A percentile compares a stretch with the other conserved stretches of the same genome.
Evolutionary conservation across 2,888 invertebrate species (phyloP).

Genomic region (Hymenopus coronatus): DNA sequence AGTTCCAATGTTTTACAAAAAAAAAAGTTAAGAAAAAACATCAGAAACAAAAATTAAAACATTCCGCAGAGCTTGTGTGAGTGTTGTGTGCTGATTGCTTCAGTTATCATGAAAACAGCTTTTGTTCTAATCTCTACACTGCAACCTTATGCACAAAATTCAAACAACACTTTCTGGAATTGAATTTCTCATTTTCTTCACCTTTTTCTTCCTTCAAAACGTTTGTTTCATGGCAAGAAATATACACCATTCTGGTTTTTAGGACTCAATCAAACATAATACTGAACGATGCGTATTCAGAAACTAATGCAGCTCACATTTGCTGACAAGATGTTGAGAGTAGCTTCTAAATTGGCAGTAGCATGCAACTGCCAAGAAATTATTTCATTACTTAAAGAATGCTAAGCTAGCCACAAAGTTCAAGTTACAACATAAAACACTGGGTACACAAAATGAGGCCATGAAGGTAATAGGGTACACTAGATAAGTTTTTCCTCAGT

Average conservation of each 20-base stretch:
- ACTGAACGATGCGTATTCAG: constrained; percentile 14
- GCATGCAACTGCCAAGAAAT: constrained; percentile 15
- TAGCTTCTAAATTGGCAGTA: constrained; percentile 2
- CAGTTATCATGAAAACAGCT: not conserved
- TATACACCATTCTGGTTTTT: constrained; percentile 20
- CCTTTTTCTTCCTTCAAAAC: not conserved
- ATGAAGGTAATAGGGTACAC: constrained; percentile 12
- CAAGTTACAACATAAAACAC: constrained; percentile 29
- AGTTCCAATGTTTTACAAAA: not conserved
- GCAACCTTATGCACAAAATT: constrained; percentile 8
- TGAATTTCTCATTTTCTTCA: not conserved
- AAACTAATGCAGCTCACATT: constrained; percentile 7
- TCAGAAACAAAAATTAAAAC: not conserved
- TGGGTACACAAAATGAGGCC: constrained; percentile 26
- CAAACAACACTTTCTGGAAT: constrained; percentile 11
- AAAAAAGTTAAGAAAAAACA: not conserved
- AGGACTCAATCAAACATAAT: constrained; percentile 23
- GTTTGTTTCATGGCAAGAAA: constrained; percentile 12
- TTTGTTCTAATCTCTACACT: constrained; percentile 11
- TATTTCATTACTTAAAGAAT: constrained; percentile 21
- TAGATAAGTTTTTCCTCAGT: not conserved
- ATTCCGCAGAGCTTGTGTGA: constrained; percentile 18
- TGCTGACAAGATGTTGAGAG: constrained; percentile 1
- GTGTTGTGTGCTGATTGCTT: constrained; percentile 7
- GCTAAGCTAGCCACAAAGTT: constrained; percentile 26